Base-by-base conservation (phyloP, 2,888 invertebrate genomes). In the Agelastica alni region DNA sequence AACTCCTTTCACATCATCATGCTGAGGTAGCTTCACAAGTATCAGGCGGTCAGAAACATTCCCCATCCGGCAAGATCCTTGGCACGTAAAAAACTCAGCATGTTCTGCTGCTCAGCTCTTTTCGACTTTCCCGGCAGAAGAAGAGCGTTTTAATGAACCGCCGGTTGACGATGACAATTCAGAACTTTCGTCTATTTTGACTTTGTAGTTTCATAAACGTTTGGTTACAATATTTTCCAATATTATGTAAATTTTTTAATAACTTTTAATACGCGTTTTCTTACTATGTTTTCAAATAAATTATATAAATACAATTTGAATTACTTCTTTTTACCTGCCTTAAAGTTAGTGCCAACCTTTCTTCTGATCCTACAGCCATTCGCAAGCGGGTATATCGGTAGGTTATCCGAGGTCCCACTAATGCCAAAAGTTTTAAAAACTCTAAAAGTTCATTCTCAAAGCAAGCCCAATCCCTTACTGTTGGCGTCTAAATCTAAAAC, bases 311-410 rank as follows among this genome's bases (percentile, higher is more conserved):
- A 28, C 28, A 4, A 5, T 28, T 28, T 28, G 28, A 28, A 28
- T 28, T 9, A 28, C 4, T 28, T 28, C n/a, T n/a, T n/a, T 28
- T 3, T 4, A 28, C 28, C 6, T 2, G n/a, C 4, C 28, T 34
- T 34, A 34, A 34, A 34, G 34, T 34, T 34, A 34, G 10, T 14
- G 17, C 37, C 37, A 37, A 18, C 17, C 14, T 37, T 37, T 37
- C 37, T 12, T 37, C 37, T 14, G 37, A 16, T 13, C 2, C 16
- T 16, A 37, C 12, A 9, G 16, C 37, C 14, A 2, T n/a, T 5
- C 37, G 37, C 7, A 37, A 37, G 14, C 4, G 2, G 16, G 22
- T 37, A 16, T 37, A 3, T 37, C 16, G 37, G 1, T 16, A 37
- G 5, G 5, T 16, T 16, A 37, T 37, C 2, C 37, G 14, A 37